Evolutionary conservation across 92 coral and sea anemone genomes (phyloP), one percentile per base, ranked within the genome.

Genomic region (Ricordea florida): DNA sequence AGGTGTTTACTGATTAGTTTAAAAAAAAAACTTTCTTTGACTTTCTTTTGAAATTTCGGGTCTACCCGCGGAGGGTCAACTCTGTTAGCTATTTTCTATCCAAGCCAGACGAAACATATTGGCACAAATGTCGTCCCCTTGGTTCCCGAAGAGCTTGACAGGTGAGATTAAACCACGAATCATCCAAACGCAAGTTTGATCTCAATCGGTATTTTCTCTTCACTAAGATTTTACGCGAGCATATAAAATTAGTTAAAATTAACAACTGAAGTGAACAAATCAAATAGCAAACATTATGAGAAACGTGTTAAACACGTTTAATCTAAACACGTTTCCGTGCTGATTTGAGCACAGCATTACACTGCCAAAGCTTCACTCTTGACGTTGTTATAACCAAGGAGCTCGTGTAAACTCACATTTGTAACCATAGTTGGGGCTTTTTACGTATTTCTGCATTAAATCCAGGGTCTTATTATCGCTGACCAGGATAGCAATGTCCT

Each of bases 401-500:
- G 34, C 18, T 50, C 28, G 20, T 65, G 17, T 15, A 44, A 65
- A 31, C 58, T 44, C 57, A 65, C 72, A 65, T 65, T 65, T 65
- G 29, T 29, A 31, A 4, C 57, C 57, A 45, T 65, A 44, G 16
- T 46, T 11, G 30, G 72, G 43, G 10, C 72, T 46, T 15, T 46
- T 20, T 10, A 65, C 72, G 43, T 65, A 31, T 45, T 45, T 18
- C 30, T 64, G 42, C 56, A 44, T 64, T n/a, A 64, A 64, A 26
- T 64, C 14, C 71, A 58, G 57, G 58, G 62, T 57, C 55, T 36
- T 66, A 49, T 22, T 33, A 30, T 67, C 34, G 61, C 75, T 63
- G 55, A 44, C 53, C 53, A 63, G 5, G 38, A 63, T 44, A 13
- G 70, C 70, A 63, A 63, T 63, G 70, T 63, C 70, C 51, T 41